phyloP scores from a whole-genome alignment of 2,888 invertebrate species.

The Heteromurus nitidus region DNA sequence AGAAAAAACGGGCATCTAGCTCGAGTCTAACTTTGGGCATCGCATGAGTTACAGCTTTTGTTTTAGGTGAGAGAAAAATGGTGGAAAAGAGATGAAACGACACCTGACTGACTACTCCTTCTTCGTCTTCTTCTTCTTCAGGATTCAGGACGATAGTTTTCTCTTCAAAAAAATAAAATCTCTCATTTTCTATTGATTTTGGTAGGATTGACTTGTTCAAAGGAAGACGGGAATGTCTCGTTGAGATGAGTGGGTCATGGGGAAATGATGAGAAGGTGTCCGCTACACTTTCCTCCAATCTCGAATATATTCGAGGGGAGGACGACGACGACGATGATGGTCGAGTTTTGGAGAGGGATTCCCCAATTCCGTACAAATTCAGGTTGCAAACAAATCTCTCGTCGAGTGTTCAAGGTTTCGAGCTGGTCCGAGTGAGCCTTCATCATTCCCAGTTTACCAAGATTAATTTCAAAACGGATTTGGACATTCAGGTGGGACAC shows the following conservation, averaged over 20 bases:
- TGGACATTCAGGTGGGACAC: slow-evolving; percentile 72
- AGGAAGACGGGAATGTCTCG: slow-evolving; percentile 59
- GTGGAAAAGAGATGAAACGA: no score
- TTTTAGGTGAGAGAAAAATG: no score
- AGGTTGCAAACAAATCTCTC: slow-evolving; percentile 54
- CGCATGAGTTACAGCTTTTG: no score
- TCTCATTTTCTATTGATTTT: no score
- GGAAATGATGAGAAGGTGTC: slow-evolving; percentile 67
- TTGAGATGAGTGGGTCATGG: slow-evolving; percentile 70
- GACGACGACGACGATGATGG: not conserved
- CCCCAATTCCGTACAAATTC: slow-evolving; percentile 58
- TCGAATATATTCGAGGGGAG: slow-evolving; percentile 71
- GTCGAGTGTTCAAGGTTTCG: slow-evolving; percentile 53
- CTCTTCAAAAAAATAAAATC: no score
- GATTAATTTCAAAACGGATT: slow-evolving; percentile 71
- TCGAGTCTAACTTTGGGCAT: no score
- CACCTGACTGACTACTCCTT: no score
- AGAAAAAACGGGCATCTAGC: no score
- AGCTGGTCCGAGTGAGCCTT: slow-evolving; percentile 62
- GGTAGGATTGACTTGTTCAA: slow-evolving; percentile 67
- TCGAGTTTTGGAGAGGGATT: not conserved
- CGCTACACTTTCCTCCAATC: slow-evolving; percentile 68
- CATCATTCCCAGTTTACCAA: slow-evolving; percentile 67
- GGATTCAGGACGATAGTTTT: no score
- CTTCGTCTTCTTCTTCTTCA: no score